phyloP scores from a whole-genome alignment of 1,140 invertebrate genomes.

The Oryctes rhinoceros region DNA sequence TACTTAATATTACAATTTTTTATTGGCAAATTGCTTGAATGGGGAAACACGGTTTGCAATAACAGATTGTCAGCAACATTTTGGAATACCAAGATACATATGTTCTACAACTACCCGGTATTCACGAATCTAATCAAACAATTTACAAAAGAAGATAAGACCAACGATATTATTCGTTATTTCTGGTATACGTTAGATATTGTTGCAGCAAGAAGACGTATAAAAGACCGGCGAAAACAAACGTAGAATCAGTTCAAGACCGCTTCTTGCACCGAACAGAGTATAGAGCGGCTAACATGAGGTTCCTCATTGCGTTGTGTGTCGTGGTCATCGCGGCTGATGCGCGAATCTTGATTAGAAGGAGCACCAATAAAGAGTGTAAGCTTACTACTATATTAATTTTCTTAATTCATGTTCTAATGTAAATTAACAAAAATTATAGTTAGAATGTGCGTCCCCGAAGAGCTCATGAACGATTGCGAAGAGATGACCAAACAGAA shows the following conservation, averaged over 20 bases:
- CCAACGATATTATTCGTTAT: neutral
- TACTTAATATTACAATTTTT: too few relatives aligned
- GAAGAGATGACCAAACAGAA: conserved; percentile 71
- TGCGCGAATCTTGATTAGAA: neutral
- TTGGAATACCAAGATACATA: too few relatives aligned
- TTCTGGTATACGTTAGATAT: neutral
- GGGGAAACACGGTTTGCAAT: too few relatives aligned
- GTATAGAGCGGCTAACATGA: conserved; percentile 16
- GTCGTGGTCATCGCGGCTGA: neutral
- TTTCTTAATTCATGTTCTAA: neutral
- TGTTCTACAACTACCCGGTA: too few relatives aligned
- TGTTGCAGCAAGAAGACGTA: neutral
- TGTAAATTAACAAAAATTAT: conserved; percentile 44
- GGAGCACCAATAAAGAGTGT: conserved; percentile 18
- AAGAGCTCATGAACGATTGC: conserved; percentile 69
- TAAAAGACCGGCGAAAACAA: neutral
- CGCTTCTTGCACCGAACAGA: neutral
- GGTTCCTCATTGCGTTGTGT: neutral
- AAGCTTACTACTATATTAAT: neutral
- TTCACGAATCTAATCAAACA: neutral
- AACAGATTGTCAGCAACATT: too few relatives aligned
- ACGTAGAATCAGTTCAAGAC: neutral
- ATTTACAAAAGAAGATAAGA: neutral
- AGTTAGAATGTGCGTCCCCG: conserved; percentile 79
- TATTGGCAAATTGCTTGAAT: too few relatives aligned